Evolutionary conservation across 2,888 invertebrate species (phyloP).

Genomic region (Aporophyla lueneburgensis): DNA sequence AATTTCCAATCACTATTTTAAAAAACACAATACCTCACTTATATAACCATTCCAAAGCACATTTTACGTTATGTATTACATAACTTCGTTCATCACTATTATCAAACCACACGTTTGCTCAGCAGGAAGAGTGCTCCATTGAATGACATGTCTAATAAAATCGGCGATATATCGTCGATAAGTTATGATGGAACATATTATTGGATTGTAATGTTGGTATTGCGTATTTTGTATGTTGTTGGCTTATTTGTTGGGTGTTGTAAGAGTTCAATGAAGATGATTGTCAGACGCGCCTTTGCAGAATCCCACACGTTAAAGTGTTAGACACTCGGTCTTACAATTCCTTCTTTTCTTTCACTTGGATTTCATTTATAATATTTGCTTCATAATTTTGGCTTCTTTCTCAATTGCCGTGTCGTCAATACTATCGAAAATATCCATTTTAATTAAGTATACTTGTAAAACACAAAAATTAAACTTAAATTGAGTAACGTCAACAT

Average conservation of each 20-base stretch:
- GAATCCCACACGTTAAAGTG: no score
- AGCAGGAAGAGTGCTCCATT: constrained; percentile 41
- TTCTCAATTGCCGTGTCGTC: no score
- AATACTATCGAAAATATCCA: no score
- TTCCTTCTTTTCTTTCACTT: no score
- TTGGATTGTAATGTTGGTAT: constrained; percentile 44
- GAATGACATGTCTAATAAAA: constrained; percentile 23
- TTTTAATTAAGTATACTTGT: no score
- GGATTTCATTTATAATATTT: no score
- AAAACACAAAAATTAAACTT: no score
- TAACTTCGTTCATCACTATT: constrained; percentile 3
- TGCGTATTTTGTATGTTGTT: constrained; percentile 20
- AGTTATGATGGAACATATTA: constrained; percentile 52
- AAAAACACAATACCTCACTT: constrained; percentile 40
- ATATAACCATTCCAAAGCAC: constrained; percentile 28
- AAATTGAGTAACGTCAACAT: no score
- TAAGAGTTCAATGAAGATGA: not conserved
- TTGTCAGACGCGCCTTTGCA: not conserved
- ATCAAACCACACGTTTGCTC: constrained; percentile 44
- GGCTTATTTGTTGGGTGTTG: constrained; percentile 7
- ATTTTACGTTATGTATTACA: constrained; percentile 1
- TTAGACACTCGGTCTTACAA: no score
- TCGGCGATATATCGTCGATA: constrained; percentile 35
- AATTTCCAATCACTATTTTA: constrained; percentile 16
- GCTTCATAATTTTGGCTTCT: no score